phyloP scores from a whole-genome alignment of 2,888 invertebrate genomes.

The Caenorhabditis zanzibari region DNA sequence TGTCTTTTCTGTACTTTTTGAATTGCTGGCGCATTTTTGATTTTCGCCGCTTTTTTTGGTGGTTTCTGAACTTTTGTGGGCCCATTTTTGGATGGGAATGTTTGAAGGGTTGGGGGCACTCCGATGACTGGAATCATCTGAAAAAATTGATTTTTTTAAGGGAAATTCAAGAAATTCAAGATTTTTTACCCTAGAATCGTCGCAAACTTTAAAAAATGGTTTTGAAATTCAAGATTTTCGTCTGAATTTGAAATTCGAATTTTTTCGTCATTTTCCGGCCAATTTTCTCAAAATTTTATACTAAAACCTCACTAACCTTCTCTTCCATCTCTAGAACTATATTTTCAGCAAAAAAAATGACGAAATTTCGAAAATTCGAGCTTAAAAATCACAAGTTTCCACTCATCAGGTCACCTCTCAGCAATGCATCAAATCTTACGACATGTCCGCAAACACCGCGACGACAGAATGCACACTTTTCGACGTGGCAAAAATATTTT shows the following conservation, averaged over 20 bases:
- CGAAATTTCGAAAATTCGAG: background rate
- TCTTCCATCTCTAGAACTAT: background rate
- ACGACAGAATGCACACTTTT: constrained; percentile 35
- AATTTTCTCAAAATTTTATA: background rate
- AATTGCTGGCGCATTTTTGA: background rate
- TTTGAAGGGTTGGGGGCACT: constrained; percentile 19
- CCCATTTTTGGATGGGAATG: background rate
- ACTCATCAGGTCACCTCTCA: background rate
- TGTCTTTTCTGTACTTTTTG: background rate
- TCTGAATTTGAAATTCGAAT: too few relatives aligned
- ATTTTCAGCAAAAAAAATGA: background rate
- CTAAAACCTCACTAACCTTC: background rate
- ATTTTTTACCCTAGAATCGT: background rate
- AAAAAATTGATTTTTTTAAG: background rate
- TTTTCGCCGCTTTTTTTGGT: background rate
- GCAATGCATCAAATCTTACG: constrained; percentile 20
- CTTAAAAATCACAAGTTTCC: background rate
- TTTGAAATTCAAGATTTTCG: too few relatives aligned
- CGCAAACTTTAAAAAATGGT: background rate
- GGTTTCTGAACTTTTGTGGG: background rate
- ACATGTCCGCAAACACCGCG: constrained; percentile 45
- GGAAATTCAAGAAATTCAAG: background rate
- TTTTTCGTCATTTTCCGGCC: background rate
- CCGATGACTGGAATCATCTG: constrained; percentile 43
- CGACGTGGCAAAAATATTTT: constrained; percentile 41